These are phyloP conservation scores for Mesembrinibis cayennensis DNA, from an alignment of 2,113 vertebrate species.

Conservation along the genomic window DNA sequence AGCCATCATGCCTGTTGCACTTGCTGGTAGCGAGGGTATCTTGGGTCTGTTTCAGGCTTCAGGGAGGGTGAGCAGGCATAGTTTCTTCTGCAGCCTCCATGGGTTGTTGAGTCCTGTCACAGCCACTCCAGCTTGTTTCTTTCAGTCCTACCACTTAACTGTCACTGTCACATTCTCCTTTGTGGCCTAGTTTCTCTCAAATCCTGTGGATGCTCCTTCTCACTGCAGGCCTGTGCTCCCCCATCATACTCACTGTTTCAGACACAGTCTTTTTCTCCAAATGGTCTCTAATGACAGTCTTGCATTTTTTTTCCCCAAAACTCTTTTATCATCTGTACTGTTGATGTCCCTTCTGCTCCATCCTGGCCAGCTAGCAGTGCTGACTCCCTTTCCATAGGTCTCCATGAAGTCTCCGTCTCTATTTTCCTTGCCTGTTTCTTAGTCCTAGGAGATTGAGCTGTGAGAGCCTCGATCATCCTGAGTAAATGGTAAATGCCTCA, in stretches of 20 bases:
- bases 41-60: background rate
- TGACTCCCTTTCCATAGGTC: background rate
- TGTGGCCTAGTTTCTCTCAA: background rate
- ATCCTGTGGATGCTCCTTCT: background rate
- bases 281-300: background rate
- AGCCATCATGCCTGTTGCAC: background rate
- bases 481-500: background rate
- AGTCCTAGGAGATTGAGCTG: background rate
- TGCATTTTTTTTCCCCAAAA: rapidly evolving
- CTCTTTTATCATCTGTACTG: background rate
- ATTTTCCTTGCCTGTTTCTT: background rate
- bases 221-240: background rate
- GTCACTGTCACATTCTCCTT: background rate
- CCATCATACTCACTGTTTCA: background rate
- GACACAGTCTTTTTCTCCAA: background rate
- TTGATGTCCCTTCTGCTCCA: background rate
- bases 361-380: background rate
- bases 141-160: background rate
- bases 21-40: rapidly evolving
- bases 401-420: background rate
- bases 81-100: background rate
- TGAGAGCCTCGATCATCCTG: background rate
- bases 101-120: background rate
- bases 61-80: background rate
- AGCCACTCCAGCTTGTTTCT: background rate